Base-by-base conservation (phyloP, 2,113 vertebrate genomes). In the Coracopsis vasa region DNA sequence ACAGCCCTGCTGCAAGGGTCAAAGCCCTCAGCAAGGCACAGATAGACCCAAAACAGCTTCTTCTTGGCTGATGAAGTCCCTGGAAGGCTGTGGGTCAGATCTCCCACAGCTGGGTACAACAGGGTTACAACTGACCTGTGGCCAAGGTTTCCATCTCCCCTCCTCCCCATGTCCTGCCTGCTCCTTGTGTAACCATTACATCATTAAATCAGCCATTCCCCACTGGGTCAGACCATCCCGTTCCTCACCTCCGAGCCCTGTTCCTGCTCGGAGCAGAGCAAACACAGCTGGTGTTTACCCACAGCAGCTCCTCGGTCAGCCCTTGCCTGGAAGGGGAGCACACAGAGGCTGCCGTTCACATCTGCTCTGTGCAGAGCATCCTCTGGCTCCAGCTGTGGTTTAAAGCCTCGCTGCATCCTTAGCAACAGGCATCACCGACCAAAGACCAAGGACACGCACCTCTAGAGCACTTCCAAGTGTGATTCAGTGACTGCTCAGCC, bases 231-330 rank as follows among this genome's bases (percentile, higher is more conserved):
- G 69, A 16, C 1, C 9, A 51, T 19, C 67, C 91, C 2, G 0
- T 19, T 47, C 93, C 47, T 28, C 71, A 75, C 33, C 91, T 92
- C 89, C 27, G 0, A 51, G 83, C 27, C 28, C 61, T 1, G 7
- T 10, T 8, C 0, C 65, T 18, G 91, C 0, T 41, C 1, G 2
- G 83, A 86, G 5, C 41, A 16, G 92, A 96, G 93, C 96, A 94
- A 95, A 94, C 93, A 66, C 92, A 94, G 96, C 93, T 96, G 95
- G 16, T 86, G 93, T 95, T 96, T 91, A 80, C 90, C 80, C 72
- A 13, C 75, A 28, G 91, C 91, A 15, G 81, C 85, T 73, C 87
- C 77, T 23, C 17, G 0, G 70, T 23, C 51, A 6, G 45, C 62
- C 67, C 35, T 39, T 11, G 66, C 83, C 80, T 7, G 2, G 0